These are phyloP conservation scores for Pentamera pediparva DNA, from an alignment of 53 echinoderm and acorn worm genomes.

Conservation along the genomic window DNA sequence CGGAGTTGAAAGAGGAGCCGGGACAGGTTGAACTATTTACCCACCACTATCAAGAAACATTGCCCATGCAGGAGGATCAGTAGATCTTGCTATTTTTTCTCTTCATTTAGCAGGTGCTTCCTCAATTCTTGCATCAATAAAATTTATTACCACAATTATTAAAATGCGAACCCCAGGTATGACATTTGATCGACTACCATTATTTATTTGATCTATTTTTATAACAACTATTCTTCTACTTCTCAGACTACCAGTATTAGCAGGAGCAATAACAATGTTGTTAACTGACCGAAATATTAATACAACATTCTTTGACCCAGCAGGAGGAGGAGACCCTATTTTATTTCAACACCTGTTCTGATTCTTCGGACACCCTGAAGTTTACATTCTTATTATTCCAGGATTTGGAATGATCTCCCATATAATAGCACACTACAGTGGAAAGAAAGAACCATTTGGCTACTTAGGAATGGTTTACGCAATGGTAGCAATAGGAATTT, in stretches of 20 bases:
- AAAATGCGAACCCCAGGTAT: conserved; percentile 78
- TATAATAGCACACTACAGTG: conserved; percentile 56
- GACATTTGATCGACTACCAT: conserved; percentile 51
- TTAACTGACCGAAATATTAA: conserved; percentile 68
- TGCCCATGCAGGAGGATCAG: conserved; percentile 63
- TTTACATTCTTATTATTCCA: conserved; percentile 64
- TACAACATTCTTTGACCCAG: conserved; percentile 70
- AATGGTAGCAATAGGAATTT: conserved; percentile 54
- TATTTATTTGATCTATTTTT: conserved; percentile 62
- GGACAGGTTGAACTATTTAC: conserved; percentile 72
- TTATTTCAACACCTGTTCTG: conserved; percentile 71
- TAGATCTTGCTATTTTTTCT: conserved; percentile 68
- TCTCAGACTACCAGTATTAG: conserved; percentile 54
- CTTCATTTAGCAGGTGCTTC: conserved; percentile 66
- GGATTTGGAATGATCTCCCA: conserved; percentile 77
- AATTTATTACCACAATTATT: conserved; percentile 66
- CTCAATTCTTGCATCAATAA: conserved; percentile 62
- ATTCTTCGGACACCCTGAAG: conserved; percentile 79
- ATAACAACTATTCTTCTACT: conserved; percentile 42
- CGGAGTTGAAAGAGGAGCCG: conserved; percentile 67
- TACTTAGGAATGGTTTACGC: conserved; percentile 76
- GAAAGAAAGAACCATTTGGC: conserved; percentile 71
- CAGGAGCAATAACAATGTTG: conserved; percentile 70
- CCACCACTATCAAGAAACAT: conserved; percentile 54
- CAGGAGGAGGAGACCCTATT: conserved; percentile 71